Evolutionary conservation across 2,113 vertebrate species (phyloP).

Genomic region (Aplodontia rufa): DNA sequence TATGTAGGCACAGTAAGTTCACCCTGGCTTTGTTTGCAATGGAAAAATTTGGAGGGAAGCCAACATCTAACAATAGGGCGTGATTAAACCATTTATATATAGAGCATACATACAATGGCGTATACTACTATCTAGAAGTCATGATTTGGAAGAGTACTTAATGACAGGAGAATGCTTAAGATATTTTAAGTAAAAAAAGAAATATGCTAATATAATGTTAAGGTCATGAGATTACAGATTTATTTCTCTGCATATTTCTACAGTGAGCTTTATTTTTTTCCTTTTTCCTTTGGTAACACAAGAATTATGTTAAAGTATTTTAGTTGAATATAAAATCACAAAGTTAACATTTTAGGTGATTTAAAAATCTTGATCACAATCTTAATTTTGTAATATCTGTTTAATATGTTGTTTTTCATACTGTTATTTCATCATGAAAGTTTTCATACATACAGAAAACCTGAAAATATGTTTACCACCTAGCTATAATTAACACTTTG

Average conservation of each 20-base stretch:
- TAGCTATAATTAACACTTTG: constrained; percentile 43
- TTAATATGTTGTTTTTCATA: neutral
- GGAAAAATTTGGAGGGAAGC: constrained; percentile 31
- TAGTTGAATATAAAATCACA: neutral
- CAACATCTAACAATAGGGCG: constrained; percentile 18
- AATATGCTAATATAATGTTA: neutral
- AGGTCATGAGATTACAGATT: neutral
- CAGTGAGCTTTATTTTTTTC: neutral
- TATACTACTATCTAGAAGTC: constrained; percentile 22
- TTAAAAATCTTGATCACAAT: neutral
- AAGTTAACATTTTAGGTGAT: neutral
- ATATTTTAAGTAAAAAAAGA: constrained; percentile 16
- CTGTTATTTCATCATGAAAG: neutral
- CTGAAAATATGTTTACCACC: constrained; percentile 30
- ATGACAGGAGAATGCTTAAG: neutral
- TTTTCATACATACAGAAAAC: constrained; percentile 12
- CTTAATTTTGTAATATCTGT: constrained; percentile 9
- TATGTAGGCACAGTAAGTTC: neutral
- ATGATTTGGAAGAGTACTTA: constrained; percentile 26
- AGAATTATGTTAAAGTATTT: constrained; percentile 15
- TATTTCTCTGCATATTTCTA: neutral
- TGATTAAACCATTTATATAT: constrained; percentile 47
- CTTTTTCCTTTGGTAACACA: neutral
- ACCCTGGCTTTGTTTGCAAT: neutral
- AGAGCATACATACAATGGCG: constrained; percentile 3